Percentiles rank a stretch among this genome's conserved stretches.
These are phyloP conservation scores for Notolepis coatsorum DNA, from an alignment of 2,797 vertebrate genomes.

Conservation along the genomic window DNA sequence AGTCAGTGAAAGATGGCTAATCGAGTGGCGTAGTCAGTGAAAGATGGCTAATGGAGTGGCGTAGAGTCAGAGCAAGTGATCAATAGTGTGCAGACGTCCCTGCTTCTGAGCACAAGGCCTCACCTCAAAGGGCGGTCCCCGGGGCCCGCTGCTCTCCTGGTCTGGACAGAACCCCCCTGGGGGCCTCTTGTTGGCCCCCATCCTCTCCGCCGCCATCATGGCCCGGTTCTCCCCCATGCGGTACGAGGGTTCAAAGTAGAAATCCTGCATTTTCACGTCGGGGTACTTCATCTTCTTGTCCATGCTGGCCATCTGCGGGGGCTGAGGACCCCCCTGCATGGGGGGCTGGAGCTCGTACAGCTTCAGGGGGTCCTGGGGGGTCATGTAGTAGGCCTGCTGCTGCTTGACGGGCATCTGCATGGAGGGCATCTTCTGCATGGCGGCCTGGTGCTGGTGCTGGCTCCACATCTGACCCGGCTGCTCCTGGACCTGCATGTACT, in stretches of 20 bases:
- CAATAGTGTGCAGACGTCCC: no score
- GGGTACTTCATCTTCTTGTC: slow-evolving; percentile 97
- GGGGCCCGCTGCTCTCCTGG: slow-evolving; percentile 81
- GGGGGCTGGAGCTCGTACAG: slow-evolving; percentile 90
- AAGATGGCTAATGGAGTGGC: no score
- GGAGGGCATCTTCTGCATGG: slow-evolving; percentile 88
- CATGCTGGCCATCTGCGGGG: slow-evolving; percentile 63
- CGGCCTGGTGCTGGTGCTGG: slow-evolving; percentile 86
- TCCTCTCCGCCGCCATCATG: slow-evolving; percentile 82
- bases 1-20: no score
- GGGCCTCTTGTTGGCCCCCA: slow-evolving; percentile 87
- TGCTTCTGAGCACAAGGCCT: no score
- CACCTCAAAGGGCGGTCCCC: slow-evolving; percentile 90
- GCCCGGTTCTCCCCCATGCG: slow-evolving; percentile 85
- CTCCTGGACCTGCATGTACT: slow-evolving; percentile 92
- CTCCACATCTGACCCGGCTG: slow-evolving; percentile 93
- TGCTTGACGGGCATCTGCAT: slow-evolving; percentile 89
- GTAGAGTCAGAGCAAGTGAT: no score
- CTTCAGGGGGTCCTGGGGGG: slow-evolving; percentile 91
- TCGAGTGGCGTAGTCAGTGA: no score
- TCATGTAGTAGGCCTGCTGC: slow-evolving; percentile 90
- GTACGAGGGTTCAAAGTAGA: slow-evolving; percentile 93
- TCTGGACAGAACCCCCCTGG: slow-evolving; percentile 88
- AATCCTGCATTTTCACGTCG: slow-evolving; percentile 92
- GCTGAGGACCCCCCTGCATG: slow-evolving; percentile 70